Percentiles rank a stretch among this genome's conserved stretches.
Evolutionary conservation across 2,888 invertebrate species (phyloP).

Genomic region (Synergus umbraculus): DNA sequence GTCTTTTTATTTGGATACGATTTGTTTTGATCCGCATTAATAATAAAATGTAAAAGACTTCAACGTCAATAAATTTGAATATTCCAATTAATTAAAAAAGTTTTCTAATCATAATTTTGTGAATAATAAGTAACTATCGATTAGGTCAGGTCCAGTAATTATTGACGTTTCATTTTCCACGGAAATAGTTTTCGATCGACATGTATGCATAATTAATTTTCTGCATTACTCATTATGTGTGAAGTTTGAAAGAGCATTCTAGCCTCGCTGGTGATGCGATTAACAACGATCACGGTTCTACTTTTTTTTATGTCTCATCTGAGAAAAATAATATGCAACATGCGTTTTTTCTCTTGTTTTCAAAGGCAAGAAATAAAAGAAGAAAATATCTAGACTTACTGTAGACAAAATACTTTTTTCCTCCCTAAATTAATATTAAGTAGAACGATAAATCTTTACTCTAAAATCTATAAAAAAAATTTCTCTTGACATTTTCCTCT

Average conservation of each 20-base stretch:
- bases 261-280: not conserved
- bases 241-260: not conserved
- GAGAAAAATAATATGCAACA: not conserved
- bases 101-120: not conserved
- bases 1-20: not conserved
- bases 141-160: not conserved
- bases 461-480: not conserved
- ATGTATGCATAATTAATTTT: conserved; percentile 3
- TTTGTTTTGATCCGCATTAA: not conserved
- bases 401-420: not conserved
- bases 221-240: conserved; percentile 5
- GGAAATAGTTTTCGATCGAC: not conserved
- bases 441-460: not conserved
- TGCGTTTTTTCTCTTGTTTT: not conserved
- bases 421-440: not conserved
- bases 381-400: not conserved
- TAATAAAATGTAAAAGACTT: conserved; percentile 3
- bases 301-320: not conserved
- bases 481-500: not conserved
- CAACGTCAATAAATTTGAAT: not conserved
- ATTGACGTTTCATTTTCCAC: not conserved
- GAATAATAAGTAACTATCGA: not conserved
- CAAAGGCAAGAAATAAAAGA: not conserved
- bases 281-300: not conserved
- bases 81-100: not conserved